Conservation (phyloP, 2,113 vertebrate genomes). For the Melanostigma gelatinosum region DNA sequence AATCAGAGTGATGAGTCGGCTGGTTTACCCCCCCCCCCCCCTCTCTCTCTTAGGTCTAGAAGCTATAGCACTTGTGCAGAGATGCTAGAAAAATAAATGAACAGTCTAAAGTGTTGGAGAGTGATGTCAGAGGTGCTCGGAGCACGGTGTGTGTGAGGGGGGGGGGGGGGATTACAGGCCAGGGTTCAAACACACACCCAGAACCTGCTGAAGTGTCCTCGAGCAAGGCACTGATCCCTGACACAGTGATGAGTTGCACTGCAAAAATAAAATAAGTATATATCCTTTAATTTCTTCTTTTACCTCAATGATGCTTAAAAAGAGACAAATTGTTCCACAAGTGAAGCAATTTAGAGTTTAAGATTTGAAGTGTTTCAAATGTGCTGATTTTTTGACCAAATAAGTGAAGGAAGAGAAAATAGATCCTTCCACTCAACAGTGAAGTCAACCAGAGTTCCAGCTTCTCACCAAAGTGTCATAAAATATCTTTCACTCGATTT, state of each 20-base stretch:
- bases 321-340: neutral
- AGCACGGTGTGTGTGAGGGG: neutral
- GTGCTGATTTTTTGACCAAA: neutral
- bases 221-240: constrained; percentile 60
- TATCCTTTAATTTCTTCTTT: neutral
- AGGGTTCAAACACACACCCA: constrained; percentile 32
- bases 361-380: neutral
- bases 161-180: neutral
- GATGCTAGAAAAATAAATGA: constrained; percentile 79
- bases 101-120: constrained; percentile 70
- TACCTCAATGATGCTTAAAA: neutral
- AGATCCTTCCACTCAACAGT: neutral
- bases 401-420: neutral
- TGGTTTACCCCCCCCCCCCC: neutral
- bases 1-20: constrained; percentile 74
- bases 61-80: constrained; percentile 82
- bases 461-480: neutral
- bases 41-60: constrained; percentile 84
- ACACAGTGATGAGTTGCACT: neutral
- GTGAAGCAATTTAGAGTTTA: neutral
- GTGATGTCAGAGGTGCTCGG: constrained; percentile 16
- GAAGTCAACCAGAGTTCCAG: neutral
- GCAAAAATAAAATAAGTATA: neutral
- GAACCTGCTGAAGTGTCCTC: constrained; percentile 49
- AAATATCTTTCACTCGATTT: neutral